A percentile compares a stretch with the other conserved stretches of the same genome.
Evolutionary conservation across 2,888 invertebrate genomes (phyloP).

Genomic region (Hypselothyrea guttata): DNA sequence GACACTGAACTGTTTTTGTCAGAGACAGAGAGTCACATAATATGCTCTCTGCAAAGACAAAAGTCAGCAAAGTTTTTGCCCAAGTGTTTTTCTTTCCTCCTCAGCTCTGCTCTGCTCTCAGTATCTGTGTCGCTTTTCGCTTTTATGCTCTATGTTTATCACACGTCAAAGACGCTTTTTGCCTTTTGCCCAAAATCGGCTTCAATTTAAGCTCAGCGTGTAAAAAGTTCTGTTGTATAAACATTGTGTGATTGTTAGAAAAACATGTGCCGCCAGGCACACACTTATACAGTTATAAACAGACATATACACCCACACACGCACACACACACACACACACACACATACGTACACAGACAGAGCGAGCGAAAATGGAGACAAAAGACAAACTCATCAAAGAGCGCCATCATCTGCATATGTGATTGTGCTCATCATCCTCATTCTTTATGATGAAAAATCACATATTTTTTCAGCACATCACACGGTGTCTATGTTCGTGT

Average conservation of each 20-base stretch:
- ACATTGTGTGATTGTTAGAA: slow-evolving; percentile 77
- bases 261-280: slow-evolving; percentile 66
- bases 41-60: slow-evolving; percentile 26
- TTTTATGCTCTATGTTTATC: slow-evolving; percentile 55
- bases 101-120: neutral
- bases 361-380: slow-evolving; percentile 25
- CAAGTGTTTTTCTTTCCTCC: slow-evolving; percentile 63
- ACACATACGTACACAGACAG: slow-evolving; percentile 1
- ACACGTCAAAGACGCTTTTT: slow-evolving; percentile 76
- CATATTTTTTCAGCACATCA: slow-evolving; percentile 55
- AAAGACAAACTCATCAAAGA: slow-evolving; percentile 70
- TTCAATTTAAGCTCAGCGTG: slow-evolving; percentile 69
- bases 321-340: slow-evolving; percentile 16
- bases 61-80: slow-evolving; percentile 56
- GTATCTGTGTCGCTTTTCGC: neutral
- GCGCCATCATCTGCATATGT: slow-evolving; percentile 74
- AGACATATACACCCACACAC: slow-evolving; percentile 5
- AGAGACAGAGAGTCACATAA: slow-evolving; percentile 27
- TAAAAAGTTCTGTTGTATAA: slow-evolving; percentile 77
- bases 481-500: slow-evolving; percentile 19
- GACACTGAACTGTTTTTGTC: slow-evolving; percentile 68
- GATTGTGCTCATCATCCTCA: slow-evolving; percentile 46
- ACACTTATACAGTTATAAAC: too few relatives aligned
- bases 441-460: slow-evolving; percentile 69
- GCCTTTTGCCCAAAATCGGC: slow-evolving; percentile 73